phyloP scores from a whole-genome alignment of 2,797 vertebrate species.

The Acanthurus lineatus region DNA sequence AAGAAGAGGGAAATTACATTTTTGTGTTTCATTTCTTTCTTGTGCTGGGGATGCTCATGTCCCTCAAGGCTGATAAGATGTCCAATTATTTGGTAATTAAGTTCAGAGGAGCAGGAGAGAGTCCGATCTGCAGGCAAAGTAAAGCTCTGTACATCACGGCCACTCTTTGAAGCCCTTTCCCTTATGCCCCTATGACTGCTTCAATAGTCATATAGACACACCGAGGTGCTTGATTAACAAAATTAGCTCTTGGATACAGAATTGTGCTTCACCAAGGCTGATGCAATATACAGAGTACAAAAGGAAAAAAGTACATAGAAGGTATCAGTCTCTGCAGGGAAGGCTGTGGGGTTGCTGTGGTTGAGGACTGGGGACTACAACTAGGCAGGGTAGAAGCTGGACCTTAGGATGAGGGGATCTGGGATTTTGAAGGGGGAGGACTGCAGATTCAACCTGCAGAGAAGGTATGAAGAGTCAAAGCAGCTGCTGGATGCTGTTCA shows the following conservation, averaged over 20 bases:
- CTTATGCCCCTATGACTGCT: conserved; percentile 62
- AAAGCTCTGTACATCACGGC: conserved; percentile 57
- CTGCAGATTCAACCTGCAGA: conserved; percentile 64
- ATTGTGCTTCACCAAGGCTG: conserved; percentile 81
- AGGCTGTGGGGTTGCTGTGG: conserved; percentile 54
- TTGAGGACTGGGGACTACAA: conserved; percentile 61
- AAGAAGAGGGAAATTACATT: conserved; percentile 58
- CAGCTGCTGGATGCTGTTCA: conserved; percentile 63
- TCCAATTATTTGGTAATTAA: conserved; percentile 83
- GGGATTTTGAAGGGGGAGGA: conserved; percentile 25
- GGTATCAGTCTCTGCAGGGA: conserved; percentile 72
- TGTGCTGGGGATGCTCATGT: conserved; percentile 66
- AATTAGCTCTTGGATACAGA: conserved; percentile 73
- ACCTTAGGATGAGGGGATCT: conserved; percentile 55
- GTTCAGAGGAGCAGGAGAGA: conserved; percentile 73
- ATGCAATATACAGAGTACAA: conserved; percentile 72
- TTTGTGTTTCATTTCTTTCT: conserved; percentile 63
- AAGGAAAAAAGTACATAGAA: conserved; percentile 56
- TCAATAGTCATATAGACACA: conserved; percentile 61
- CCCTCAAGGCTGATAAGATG: conserved; percentile 79
- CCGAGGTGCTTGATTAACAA: conserved; percentile 53
- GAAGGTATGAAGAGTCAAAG: conserved; percentile 62
- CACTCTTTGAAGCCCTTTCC: conserved; percentile 81
- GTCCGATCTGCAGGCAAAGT: conserved; percentile 69
- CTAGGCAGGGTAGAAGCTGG: conserved; percentile 59